Evolutionary conservation across 2,797 vertebrate species (phyloP).

Genomic region (Crax fasciolata): DNA sequence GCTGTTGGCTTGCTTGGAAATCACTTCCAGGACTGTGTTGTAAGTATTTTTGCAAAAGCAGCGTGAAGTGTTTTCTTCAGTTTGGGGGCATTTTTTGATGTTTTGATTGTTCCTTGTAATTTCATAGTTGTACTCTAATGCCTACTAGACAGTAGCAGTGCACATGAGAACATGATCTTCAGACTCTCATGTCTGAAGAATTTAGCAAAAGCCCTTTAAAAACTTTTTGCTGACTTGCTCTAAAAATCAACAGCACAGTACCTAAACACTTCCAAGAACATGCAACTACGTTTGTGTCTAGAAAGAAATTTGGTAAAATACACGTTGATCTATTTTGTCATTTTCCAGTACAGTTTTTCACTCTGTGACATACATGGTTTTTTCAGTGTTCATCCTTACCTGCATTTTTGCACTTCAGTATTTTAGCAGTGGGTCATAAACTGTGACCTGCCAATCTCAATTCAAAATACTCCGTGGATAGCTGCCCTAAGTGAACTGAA

Average conservation of each 20-base stretch:
- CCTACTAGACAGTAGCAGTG: background rate
- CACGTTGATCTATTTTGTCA: background rate
- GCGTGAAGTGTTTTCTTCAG: background rate
- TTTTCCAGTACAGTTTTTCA: background rate
- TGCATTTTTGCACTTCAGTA: background rate
- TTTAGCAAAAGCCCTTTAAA: background rate
- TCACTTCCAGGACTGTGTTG: background rate
- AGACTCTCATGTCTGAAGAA: background rate
- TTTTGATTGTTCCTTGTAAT: background rate
- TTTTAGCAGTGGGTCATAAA: background rate
- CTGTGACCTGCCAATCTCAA: background rate
- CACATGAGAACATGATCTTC: background rate
- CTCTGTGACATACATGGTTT: background rate
- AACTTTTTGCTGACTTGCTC: background rate
- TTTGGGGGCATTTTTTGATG: background rate
- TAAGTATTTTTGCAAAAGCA: slow-evolving; percentile 40
- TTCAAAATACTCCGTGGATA: background rate
- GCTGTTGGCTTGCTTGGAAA: slow-evolving; percentile 17
- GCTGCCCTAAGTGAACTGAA: background rate
- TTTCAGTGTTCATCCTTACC: background rate
- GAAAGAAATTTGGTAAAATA: background rate
- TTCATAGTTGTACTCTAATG: background rate
- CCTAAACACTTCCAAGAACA: background rate
- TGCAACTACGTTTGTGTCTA: background rate
- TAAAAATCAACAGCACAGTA: background rate